Conservation (phyloP, 1,140 invertebrate species). For the Drosophila pallidifrons region DNA sequence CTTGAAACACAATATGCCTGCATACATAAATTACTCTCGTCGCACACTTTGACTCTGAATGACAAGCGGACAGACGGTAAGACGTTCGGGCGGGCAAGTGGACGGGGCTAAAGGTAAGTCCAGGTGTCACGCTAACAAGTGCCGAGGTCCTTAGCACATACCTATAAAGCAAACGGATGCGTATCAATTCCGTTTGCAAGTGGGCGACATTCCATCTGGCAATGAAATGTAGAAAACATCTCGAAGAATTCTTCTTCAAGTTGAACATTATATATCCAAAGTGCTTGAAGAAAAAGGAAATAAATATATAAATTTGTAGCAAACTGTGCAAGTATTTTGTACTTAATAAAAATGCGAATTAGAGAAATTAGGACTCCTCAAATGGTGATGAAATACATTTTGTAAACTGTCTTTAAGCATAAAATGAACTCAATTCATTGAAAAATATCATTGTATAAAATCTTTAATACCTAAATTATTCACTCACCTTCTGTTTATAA, state of each 20-base stretch:
- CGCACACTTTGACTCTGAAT: neutral
- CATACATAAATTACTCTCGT: constrained; percentile 74
- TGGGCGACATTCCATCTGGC: neutral
- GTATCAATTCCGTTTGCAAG: constrained; percentile 29
- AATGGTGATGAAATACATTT: no score
- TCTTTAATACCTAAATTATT: no score
- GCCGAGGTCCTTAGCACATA: constrained; percentile 14
- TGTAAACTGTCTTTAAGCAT: no score
- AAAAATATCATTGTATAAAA: no score
- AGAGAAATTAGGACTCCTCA: no score
- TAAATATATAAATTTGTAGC: no score
- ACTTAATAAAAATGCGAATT: no score
- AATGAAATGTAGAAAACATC: neutral
- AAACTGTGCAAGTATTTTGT: no score
- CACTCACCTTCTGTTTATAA: no score
- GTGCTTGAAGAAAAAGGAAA: no score
- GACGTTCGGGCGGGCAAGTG: neutral
- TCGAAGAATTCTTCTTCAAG: neutral
- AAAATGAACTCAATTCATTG: no score
- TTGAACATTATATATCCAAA: no score
- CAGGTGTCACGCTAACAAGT: constrained; percentile 40
- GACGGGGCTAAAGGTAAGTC: constrained; percentile 22
- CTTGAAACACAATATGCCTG: constrained; percentile 81
- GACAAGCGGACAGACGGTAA: neutral
- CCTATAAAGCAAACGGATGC: neutral